Conservation (phyloP, 2,888 invertebrate species). For the Apotomis turbidana region DNA sequence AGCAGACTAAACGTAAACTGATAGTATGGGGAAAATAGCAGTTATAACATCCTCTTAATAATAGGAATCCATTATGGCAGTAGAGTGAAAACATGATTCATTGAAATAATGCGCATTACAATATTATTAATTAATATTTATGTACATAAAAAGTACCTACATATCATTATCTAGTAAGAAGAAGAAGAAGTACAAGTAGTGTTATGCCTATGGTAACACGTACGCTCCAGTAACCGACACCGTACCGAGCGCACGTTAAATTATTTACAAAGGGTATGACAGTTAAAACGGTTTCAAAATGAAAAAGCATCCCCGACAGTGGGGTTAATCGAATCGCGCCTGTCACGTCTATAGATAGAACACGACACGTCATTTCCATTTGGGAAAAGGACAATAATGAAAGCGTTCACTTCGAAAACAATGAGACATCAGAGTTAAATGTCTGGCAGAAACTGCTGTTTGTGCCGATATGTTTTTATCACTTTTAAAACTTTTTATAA, state of each 20-base stretch:
- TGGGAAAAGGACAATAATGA: constrained; percentile 54
- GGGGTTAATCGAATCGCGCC: constrained; percentile 57
- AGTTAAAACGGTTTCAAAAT: constrained; percentile 38
- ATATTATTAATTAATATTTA: no score
- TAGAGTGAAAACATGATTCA: no score
- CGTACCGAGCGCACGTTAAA: not conserved
- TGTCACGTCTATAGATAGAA: constrained; percentile 51
- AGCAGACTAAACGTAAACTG: no score
- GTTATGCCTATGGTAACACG: not conserved
- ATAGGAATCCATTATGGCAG: no score
- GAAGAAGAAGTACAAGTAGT: no score
- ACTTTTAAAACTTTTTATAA: not conserved
- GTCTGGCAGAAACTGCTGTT: constrained; percentile 48
- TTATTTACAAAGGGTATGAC: constrained; percentile 30
- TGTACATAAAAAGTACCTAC: no score
- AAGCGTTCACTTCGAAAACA: constrained; percentile 54
- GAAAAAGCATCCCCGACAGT: constrained; percentile 42
- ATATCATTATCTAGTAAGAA: no score
- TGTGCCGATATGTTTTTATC: not conserved
- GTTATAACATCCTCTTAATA: no score
- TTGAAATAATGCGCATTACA: no score
- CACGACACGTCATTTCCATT: constrained; percentile 53
- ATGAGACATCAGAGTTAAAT: constrained; percentile 65
- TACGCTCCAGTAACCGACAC: not conserved
- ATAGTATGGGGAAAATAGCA: no score